Conservation (phyloP, 2,888 invertebrate genomes). For the Cheilosia impressa region DNA sequence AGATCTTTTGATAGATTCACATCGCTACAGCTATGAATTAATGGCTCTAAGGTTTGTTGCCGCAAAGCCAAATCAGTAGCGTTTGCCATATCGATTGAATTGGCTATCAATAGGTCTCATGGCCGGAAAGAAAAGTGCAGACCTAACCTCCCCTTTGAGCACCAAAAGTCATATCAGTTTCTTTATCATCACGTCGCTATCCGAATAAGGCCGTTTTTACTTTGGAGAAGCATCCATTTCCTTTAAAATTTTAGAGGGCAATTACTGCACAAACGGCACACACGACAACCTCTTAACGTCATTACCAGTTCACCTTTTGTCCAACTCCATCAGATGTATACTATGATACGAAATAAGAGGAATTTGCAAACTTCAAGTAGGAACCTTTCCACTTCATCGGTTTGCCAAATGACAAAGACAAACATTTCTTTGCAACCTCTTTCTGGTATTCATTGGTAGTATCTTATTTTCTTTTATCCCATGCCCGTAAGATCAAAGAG, state of each 20-base stretch:
- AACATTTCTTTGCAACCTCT: slow-evolving; percentile 61
- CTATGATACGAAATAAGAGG: slow-evolving; percentile 12
- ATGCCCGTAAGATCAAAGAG: slow-evolving; percentile 61
- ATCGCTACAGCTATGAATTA: too few relatives aligned
- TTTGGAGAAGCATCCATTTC: not conserved
- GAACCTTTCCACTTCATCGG: slow-evolving; percentile 44
- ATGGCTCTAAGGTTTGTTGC: too few relatives aligned
- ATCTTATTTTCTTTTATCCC: slow-evolving; percentile 52
- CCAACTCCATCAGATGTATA: not conserved
- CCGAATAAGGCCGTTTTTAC: too few relatives aligned
- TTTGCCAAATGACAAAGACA: slow-evolving; percentile 62
- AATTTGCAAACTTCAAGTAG: slow-evolving; percentile 44
- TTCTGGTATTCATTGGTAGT: slow-evolving; percentile 42
- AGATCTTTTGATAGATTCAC: too few relatives aligned
- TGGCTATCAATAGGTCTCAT: too few relatives aligned
- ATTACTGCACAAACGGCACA: not conserved
- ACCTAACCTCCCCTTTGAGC: too few relatives aligned
- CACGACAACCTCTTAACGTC: slow-evolving; percentile 28
- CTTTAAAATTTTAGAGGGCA: not conserved
- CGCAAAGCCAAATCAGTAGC: too few relatives aligned
- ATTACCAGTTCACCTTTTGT: slow-evolving; percentile 29
- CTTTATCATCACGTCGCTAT: too few relatives aligned
- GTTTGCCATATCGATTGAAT: too few relatives aligned
- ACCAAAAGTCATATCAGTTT: too few relatives aligned
- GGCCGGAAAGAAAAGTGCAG: too few relatives aligned